Percentiles rank a stretch among this genome's conserved stretches.
These are phyloP conservation scores for Talpa occidentalis DNA, from an alignment of 2,113 vertebrate genomes.

Conservation along the genomic window DNA sequence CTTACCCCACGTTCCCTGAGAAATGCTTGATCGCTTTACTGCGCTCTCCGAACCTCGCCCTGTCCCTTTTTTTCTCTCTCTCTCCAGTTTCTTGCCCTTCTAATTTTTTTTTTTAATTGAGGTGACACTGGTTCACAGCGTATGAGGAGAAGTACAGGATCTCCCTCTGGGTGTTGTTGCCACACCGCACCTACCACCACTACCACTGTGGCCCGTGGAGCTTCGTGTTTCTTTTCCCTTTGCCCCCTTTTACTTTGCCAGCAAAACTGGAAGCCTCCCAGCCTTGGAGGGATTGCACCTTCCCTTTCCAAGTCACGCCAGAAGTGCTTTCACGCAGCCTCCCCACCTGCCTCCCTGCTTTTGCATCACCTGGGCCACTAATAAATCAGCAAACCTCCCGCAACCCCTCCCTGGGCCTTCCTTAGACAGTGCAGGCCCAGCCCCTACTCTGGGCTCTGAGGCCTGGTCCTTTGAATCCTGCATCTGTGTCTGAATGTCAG, in stretches of 20 bases:
- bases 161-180: too few relatives aligned
- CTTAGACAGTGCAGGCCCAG: neutral
- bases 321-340: neutral
- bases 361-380: fast-evolving
- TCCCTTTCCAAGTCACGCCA: neutral
- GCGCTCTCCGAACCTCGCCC: neutral
- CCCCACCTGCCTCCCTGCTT: neutral
- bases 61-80: neutral
- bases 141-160: too few relatives aligned
- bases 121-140: too few relatives aligned
- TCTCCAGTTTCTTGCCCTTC: neutral
- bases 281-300: fast-evolving
- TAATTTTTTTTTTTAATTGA: too few relatives aligned
- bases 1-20: neutral
- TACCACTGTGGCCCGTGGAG: too few relatives aligned
- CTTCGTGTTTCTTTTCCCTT: neutral
- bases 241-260: neutral
- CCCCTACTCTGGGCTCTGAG: neutral
- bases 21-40: neutral
- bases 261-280: neutral
- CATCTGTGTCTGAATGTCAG: neutral
- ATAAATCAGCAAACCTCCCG: neutral
- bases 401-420: neutral
- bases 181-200: too few relatives aligned
- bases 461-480: too few relatives aligned